These are phyloP conservation scores for Caenorhabditis wallacei DNA, from an alignment of 2,888 invertebrate genomes.

Conservation along the genomic window DNA sequence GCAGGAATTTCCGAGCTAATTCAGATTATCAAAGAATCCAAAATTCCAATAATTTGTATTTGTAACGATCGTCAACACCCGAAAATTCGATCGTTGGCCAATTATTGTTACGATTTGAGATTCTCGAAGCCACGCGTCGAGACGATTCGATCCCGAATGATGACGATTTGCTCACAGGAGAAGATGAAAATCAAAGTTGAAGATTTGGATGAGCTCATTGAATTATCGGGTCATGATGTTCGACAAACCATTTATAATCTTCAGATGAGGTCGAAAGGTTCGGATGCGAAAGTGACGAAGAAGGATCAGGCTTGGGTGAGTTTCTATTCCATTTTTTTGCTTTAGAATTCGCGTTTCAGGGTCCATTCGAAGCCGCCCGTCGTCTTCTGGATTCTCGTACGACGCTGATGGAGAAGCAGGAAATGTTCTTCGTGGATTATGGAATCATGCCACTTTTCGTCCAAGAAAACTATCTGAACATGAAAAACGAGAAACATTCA, in stretches of 20 bases:
- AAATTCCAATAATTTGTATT: slow-evolving; percentile 95
- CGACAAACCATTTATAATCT: slow-evolving; percentile 89
- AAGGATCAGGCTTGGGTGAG: slow-evolving; percentile 91
- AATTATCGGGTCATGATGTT: slow-evolving; percentile 90
- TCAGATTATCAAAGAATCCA: slow-evolving; percentile 91
- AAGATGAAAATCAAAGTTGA: slow-evolving; percentile 88
- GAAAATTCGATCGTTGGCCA: slow-evolving; percentile 93
- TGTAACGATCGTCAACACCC: slow-evolving; percentile 91
- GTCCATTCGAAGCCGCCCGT: slow-evolving; percentile 83
- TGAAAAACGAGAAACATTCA: slow-evolving; percentile 82
- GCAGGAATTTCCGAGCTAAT: slow-evolving; percentile 94
- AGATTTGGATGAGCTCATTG: slow-evolving; percentile 91
- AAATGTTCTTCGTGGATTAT: slow-evolving; percentile 97
- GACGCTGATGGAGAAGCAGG: slow-evolving; percentile 83
- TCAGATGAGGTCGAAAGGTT: slow-evolving; percentile 87
- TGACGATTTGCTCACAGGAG: slow-evolving; percentile 94
- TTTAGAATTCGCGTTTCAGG: slow-evolving; percentile 79
- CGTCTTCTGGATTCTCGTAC: slow-evolving; percentile 88
- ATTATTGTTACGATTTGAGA: slow-evolving; percentile 93
- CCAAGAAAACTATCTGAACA: slow-evolving; percentile 95
- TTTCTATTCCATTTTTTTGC: background rate
- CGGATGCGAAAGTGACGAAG: slow-evolving; percentile 86
- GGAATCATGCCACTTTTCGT: slow-evolving; percentile 96
- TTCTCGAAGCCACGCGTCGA: slow-evolving; percentile 92
- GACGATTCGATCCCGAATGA: slow-evolving; percentile 94